Base-by-base conservation (phyloP, 2,113 vertebrate species). In the Psilopogon haemacephalus region DNA sequence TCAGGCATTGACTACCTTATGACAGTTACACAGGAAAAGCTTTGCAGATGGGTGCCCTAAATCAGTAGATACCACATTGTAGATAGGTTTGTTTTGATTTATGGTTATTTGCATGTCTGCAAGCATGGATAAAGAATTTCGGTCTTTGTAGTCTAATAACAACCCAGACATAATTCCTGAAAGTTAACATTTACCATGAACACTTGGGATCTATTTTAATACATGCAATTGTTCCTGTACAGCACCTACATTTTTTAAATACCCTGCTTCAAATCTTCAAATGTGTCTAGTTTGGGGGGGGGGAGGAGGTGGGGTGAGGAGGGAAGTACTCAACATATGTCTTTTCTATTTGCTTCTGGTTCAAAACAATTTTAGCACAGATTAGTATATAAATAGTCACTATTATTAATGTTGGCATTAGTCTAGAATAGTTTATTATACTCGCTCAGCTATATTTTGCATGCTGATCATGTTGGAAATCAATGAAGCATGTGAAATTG, bases 341-440 rank as follows among this genome's bases (percentile, higher is more conserved):
- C 26, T 92, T 90, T 89, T 87, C 71, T 80, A 18, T 95, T 88
- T 90, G 35, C 33, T 89, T 84, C 40, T 90, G 82, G 60, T 80
- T 35, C 30, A 12, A 92, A 94, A 89, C 58, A 48, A 30, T 77
- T 94, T 94, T 77, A 88, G 75, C 21, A 77, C 32, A 88, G 86
- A 95, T 79, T 83, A 77, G 42, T 83, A 62, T 55, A 71, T 74
- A 91, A 94, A 83, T 60, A 84, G 38, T 89, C 64, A 93, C 64
- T 94, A 50, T 87, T 94, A 93, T 82, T 96, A 93, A 93, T 91
- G 68, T 74, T 96, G 75, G 27, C 91, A 75, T 94, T 94, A 83
- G 18, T 73, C 75, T 88, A 62, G 62, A 89, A 78, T 92, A 30
- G 48, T 95, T 92, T 91, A 12, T 94, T 93, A 54, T 89, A 77